phyloP scores from a whole-genome alignment of 2,113 vertebrate genomes.

The Ageneiosus marmoratus region DNA sequence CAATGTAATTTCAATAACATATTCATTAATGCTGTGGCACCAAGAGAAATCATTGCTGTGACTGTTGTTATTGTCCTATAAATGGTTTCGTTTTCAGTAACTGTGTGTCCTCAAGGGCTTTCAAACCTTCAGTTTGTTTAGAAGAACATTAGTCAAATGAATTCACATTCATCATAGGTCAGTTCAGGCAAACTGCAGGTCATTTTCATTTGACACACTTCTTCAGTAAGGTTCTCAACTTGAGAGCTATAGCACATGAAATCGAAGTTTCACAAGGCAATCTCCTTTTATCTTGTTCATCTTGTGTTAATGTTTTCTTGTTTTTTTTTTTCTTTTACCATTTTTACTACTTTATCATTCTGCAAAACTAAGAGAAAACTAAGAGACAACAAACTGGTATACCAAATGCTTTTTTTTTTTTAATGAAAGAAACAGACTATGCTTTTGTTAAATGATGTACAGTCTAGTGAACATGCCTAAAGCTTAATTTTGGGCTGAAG shows the following conservation, averaged over 20 bases:
- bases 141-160: conserved; percentile 32
- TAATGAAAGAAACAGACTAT: background rate
- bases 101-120: conserved; percentile 19
- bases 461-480: background rate
- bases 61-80: conserved; percentile 22
- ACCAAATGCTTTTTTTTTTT: background rate
- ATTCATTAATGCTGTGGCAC: background rate
- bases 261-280: background rate
- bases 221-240: conserved; percentile 1
- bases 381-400: background rate
- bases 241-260: background rate
- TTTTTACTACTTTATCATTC: conserved; percentile 26
- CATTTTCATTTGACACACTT: conserved; percentile 23
- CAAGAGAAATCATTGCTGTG: background rate
- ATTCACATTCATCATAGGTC: conserved; percentile 26
- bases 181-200: conserved; percentile 6
- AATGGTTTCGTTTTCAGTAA: conserved; percentile 35
- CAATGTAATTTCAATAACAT: background rate
- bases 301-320: too few species aligned
- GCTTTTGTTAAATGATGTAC: background rate
- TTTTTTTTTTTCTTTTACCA: too few species aligned
- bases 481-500: background rate
- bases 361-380: background rate
- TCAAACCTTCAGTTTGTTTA: conserved; percentile 35
- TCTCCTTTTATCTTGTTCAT: background rate